Evolutionary conservation across 1,140 invertebrate genomes (phyloP), one percentile per base, ranked within the genome.

Genomic region (Drosophila ogumai): DNA sequence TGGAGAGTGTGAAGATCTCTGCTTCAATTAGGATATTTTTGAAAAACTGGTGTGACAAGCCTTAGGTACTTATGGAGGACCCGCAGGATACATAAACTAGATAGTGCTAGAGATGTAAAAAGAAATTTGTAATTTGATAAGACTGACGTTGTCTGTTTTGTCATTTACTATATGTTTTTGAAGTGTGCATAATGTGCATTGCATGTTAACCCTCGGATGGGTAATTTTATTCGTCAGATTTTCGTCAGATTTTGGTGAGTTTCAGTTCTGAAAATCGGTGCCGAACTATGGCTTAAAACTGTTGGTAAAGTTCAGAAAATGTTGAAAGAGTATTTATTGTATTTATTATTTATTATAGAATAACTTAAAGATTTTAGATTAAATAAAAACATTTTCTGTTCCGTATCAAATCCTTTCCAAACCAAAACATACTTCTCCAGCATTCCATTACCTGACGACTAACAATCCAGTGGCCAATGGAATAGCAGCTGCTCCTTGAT

Each of bases 401-500:
- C 3, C 28, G 3, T 25, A 1, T 31, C 0, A 28, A 49, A 50
- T 17, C 6, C 19, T 15, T 3, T 2, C 25, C 3, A 22, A 54
- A 36, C 17, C 1, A 34, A 3, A 44, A 17, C 44, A 28, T 40
- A 31, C 28, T 22, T 55, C 17, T 46, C 4, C 13, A 19, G n/a
- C 41, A 72, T 72, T 72, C 44, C 68, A 31, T n/a, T 72, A 72
- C 66, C 68, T 72, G 68, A 34, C 9, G 32, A 36, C 43, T 64
- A 12, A 3, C 46, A 50, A 49, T 43, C 31, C 31, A 9, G 28
- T 41, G 44, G 34, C 31, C 61, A 71, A 13, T 72, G 66, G 43
- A 58, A 57, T 38, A 65, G 72, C 73, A 75, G 73, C 73, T 72
- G 68, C 68, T 71, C 36, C 4, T 0, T 41, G 65, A 49, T 55